Percentiles rank a stretch among this genome's conserved stretches.
Conservation (phyloP, 2,113 vertebrate genomes). For the Paralichthys olivaceus region DNA sequence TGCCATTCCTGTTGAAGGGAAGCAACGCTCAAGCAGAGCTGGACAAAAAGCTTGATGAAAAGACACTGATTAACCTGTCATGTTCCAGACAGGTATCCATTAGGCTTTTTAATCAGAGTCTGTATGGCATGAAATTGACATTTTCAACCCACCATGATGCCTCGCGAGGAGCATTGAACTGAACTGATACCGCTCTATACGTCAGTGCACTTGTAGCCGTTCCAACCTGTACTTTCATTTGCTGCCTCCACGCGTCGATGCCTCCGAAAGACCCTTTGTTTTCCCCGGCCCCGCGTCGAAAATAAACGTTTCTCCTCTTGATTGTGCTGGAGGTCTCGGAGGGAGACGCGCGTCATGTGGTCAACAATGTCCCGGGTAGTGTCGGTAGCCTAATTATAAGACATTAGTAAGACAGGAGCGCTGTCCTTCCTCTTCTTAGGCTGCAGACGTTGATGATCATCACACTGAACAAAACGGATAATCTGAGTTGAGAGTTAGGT, state of each 20-base stretch:
- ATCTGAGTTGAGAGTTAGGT: too few species aligned
- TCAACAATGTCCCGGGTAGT: not conserved
- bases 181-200: conserved; percentile 47
- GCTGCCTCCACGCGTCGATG: conserved; percentile 42
- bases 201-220: conserved; percentile 41
- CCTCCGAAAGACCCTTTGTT: conserved; percentile 47
- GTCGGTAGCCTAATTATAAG: conserved; percentile 5
- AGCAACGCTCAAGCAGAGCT: conserved; percentile 56
- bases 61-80: conserved; percentile 81
- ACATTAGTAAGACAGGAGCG: not conserved
- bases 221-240: conserved; percentile 55
- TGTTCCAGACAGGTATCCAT: conserved; percentile 80
- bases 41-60: conserved; percentile 75
- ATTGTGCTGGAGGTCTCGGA: not conserved
- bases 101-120: conserved; percentile 80
- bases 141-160: conserved; percentile 70
- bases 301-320: conserved; percentile 6
- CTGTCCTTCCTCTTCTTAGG: not conserved
- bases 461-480: not conserved
- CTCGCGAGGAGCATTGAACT: conserved; percentile 53
- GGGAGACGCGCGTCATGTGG: not conserved
- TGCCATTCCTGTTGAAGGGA: conserved; percentile 41
- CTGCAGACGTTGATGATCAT: not conserved
- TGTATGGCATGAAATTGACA: conserved; percentile 84
- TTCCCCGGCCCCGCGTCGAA: conserved; percentile 1